Evolutionary conservation across 2,113 vertebrate genomes (phyloP).

Genomic region (Daphoenositta chrysoptera): DNA sequence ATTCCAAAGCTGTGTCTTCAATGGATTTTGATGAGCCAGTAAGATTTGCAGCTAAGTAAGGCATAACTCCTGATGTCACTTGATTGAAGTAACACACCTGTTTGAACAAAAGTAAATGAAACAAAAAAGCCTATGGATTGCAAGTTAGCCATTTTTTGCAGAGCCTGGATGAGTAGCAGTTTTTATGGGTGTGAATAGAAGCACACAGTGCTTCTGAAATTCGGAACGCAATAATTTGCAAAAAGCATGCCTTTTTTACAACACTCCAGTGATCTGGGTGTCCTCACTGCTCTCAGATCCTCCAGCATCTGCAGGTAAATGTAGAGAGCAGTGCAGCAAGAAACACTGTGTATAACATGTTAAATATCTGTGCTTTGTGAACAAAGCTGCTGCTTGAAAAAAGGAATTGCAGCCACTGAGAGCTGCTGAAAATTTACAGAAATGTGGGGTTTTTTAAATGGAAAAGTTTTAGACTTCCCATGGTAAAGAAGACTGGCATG

Average conservation of each 20-base stretch:
- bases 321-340: not conserved
- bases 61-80: conserved; percentile 65
- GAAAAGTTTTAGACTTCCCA: not conserved
- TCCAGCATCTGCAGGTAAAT: not conserved
- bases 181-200: not conserved
- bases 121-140: not conserved
- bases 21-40: conserved; percentile 76
- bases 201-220: not conserved
- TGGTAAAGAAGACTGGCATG: not conserved
- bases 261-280: not conserved
- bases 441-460: not conserved
- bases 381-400: not conserved
- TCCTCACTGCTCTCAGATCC: not conserved
- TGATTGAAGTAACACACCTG: conserved; percentile 78
- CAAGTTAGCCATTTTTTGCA: not conserved
- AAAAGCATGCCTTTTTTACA: not conserved
- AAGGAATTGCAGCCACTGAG: not conserved
- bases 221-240: not conserved
- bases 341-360: not conserved
- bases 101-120: conserved; percentile 30
- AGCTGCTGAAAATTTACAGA: not conserved
- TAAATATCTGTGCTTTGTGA: not conserved
- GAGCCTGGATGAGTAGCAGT: not conserved
- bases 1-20: conserved; percentile 73
- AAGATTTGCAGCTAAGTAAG: conserved; percentile 73